Conservation (phyloP, 2,888 invertebrate genomes). For the Alloplasta piceator region DNA sequence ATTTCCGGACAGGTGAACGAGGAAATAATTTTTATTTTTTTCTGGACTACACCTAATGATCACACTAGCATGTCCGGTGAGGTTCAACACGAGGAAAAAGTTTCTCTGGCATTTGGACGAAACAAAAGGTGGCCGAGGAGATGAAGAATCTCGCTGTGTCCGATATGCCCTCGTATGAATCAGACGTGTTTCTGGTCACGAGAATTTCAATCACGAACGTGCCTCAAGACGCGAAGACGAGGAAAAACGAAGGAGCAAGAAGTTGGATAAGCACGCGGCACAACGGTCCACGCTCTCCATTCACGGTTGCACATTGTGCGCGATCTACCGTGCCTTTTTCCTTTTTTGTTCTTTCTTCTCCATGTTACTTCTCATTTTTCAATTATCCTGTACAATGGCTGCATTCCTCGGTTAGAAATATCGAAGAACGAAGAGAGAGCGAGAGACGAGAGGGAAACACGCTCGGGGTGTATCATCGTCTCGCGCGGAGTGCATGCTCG, state of each 20-base stretch:
- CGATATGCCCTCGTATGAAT: no score
- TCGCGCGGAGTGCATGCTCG: conserved; percentile 8
- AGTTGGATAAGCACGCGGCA: conserved; percentile 13
- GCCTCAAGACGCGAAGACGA: neutral
- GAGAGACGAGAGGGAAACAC: neutral
- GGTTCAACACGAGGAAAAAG: no score
- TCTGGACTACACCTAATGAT: no score
- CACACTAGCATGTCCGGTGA: no score
- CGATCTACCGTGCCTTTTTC: conserved; percentile 37
- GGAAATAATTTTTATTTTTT: no score
- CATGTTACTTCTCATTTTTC: conserved; percentile 71
- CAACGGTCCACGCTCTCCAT: neutral
- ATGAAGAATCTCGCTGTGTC: no score
- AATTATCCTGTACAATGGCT: conserved; percentile 76
- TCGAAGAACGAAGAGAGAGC: neutral
- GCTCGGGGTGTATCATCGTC: conserved; percentile 29
- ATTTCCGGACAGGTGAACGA: no score
- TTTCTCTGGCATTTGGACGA: no score
- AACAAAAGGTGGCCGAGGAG: no score
- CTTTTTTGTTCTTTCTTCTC: no score
- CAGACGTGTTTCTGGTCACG: conserved; percentile 3
- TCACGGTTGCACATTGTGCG: conserved; percentile 50
- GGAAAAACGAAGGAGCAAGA: conserved; percentile 1
- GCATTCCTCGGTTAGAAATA: conserved; percentile 30
- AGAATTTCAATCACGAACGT: conserved; percentile 46